Percentiles rank a stretch among this genome's conserved stretches.
Evolutionary conservation across 2,113 vertebrate species (phyloP).

Genomic region (Saimiri boliviensis): DNA sequence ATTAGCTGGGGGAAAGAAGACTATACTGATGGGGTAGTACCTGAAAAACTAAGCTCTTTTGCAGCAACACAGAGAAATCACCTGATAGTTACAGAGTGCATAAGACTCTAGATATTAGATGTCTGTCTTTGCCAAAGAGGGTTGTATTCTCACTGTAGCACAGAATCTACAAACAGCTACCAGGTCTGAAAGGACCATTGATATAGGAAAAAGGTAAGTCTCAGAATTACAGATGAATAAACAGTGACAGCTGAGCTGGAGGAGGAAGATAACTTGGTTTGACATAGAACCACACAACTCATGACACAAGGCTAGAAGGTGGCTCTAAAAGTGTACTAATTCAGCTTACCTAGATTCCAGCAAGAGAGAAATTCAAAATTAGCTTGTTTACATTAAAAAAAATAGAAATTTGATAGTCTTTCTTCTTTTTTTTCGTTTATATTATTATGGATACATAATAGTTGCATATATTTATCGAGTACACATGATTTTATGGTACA

Average conservation of each 20-base stretch:
- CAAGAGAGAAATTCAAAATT: not conserved
- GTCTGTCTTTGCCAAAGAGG: not conserved
- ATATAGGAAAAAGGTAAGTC: not conserved
- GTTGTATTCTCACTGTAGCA: not conserved
- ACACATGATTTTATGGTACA: not conserved
- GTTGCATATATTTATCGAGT: not conserved
- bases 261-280: too few species aligned
- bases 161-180: not conserved
- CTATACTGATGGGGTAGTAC: accelerated
- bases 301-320: not conserved
- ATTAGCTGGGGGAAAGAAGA: not conserved
- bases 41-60: not conserved
- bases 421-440: not conserved
- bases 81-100: accelerated
- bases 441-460: not conserved
- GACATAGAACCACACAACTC: not conserved
- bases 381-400: not conserved
- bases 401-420: not conserved
- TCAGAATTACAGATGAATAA: accelerated
- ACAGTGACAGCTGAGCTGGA: not conserved
- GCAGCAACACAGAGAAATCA: not conserved
- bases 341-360: not conserved
- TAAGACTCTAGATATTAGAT: not conserved
- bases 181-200: accelerated
- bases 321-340: not conserved